Conservation (phyloP, 2,888 invertebrate genomes). For the Cryptops parisi region DNA sequence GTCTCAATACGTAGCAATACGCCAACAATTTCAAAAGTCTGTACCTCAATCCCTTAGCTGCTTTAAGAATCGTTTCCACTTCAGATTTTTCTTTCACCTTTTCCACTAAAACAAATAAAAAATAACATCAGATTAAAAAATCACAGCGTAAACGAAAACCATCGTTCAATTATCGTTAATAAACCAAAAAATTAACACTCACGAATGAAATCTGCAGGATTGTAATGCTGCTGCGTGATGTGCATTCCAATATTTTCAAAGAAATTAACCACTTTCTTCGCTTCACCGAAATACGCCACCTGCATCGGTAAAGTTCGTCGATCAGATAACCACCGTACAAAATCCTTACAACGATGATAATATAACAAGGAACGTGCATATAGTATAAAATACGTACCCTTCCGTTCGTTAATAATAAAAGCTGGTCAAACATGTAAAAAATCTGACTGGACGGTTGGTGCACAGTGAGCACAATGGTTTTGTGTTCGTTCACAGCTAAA, state of each 20-base stretch:
- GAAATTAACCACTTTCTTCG: constrained; percentile 52
- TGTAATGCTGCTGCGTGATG: constrained; percentile 54
- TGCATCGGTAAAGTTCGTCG: constrained; percentile 18
- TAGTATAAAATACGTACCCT: constrained; percentile 26
- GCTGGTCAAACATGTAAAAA: constrained; percentile 65
- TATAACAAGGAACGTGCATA: not conserved
- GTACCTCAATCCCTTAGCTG: constrained; percentile 44
- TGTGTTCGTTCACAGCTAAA: constrained; percentile 57
- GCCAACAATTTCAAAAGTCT: not conserved
- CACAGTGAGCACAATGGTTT: constrained; percentile 61
- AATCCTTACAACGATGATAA: not conserved
- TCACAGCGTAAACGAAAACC: too few species aligned
- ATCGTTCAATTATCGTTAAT: too few species aligned
- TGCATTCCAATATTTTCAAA: constrained; percentile 54
- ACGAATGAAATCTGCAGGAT: constrained; percentile 72
- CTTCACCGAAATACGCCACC: constrained; percentile 56
- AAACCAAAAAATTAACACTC: constrained; percentile 30
- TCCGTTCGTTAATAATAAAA: constrained; percentile 46
- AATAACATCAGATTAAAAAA: constrained; percentile 9
- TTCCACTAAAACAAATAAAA: constrained; percentile 44
- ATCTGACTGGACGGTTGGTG: constrained; percentile 74
- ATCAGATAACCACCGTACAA: not conserved
- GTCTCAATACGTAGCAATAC: too few species aligned
- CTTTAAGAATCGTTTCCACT: constrained; percentile 49
- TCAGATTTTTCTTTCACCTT: constrained; percentile 55